A percentile compares a stretch with the other conserved stretches of the same genome.
Conservation (phyloP, 2,888 invertebrate genomes). For the Agrotis ipsilon region DNA sequence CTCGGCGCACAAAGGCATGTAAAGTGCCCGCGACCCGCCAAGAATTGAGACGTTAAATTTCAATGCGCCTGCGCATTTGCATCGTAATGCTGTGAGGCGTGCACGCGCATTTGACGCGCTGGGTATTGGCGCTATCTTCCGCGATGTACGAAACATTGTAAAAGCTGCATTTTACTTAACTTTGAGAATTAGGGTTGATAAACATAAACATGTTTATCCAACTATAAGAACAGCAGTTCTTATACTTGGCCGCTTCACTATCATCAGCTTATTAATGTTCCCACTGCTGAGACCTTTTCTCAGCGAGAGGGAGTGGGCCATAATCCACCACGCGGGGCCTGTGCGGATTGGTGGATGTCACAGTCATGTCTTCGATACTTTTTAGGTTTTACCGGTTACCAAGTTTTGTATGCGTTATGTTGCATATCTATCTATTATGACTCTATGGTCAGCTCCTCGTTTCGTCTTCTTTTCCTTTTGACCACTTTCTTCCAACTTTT, state of each 20-base stretch:
- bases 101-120: constrained; percentile 69
- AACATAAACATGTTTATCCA: constrained; percentile 12
- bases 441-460: background rate
- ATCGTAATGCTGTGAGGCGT: constrained; percentile 75
- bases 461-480: background rate
- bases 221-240: too few relatives aligned
- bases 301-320: too few relatives aligned
- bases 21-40: constrained; percentile 63
- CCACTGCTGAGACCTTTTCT: too few relatives aligned
- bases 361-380: too few relatives aligned
- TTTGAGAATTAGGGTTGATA: constrained; percentile 5
- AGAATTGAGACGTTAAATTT: constrained; percentile 79
- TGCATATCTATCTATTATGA: background rate
- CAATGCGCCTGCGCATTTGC: constrained; percentile 71
- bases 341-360: too few relatives aligned
- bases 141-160: constrained; percentile 56
- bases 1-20: constrained; percentile 68
- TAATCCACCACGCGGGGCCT: too few relatives aligned
- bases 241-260: too few relatives aligned
- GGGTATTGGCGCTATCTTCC: constrained; percentile 53
- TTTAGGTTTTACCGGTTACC: too few relatives aligned
- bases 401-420: background rate
- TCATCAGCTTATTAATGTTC: too few relatives aligned
- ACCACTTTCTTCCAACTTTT: background rate
- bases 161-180: constrained; percentile 3